Evolutionary conservation across 2,797 vertebrate species (phyloP), one percentile per base, ranked within the genome.

Genomic region (Apogon talboti): DNA sequence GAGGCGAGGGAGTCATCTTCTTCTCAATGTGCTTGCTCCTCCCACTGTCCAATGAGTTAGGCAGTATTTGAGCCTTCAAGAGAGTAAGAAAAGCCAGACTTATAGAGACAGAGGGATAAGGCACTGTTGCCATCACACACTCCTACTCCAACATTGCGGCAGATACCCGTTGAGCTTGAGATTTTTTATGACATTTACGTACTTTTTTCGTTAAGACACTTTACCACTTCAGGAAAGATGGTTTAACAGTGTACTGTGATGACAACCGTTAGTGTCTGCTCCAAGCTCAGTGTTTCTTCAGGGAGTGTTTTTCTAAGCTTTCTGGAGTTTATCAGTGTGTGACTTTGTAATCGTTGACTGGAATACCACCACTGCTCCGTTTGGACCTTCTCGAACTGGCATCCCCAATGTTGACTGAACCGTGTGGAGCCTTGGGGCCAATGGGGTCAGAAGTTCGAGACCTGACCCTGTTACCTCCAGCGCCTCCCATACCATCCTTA

Each of bases 381-480:
- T 53, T 69, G 80, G 74, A 85, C 71, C 67, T 15, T 61, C 51
- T 62, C 33, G 0, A 69, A 12, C 67, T 14, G 15, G 11, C 43
- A 51, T 60, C 51, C 50, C 37, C 58, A 45, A 94, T 94, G 92
- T 80, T 93, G 86, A 93, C 91, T 14, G 92, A 94, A 58, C 55
- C 89, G 53, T 91, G 84, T 49, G 90, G 86, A 73, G 75, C 86
- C 77, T 91, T 94, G 93, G 55, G 43, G n/a, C 95, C 98, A n/a
- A 89, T 94, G 93, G 93, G 96, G 83, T 96, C 98, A 61, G 97
- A 99, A 30, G 87, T 96, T 66, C 93, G 96, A 77, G 98, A 99
- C 66, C 93, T 98, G 80, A 96, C 95, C 46, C 91, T 98, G 81
- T 84, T 98, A 52, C 21, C 87, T 45, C 68, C 89, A 13, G 82